Evolutionary conservation across 2,797 vertebrate species (phyloP), one percentile per base, ranked within the genome.

Genomic region (Pitangus sulphuratus): DNA sequence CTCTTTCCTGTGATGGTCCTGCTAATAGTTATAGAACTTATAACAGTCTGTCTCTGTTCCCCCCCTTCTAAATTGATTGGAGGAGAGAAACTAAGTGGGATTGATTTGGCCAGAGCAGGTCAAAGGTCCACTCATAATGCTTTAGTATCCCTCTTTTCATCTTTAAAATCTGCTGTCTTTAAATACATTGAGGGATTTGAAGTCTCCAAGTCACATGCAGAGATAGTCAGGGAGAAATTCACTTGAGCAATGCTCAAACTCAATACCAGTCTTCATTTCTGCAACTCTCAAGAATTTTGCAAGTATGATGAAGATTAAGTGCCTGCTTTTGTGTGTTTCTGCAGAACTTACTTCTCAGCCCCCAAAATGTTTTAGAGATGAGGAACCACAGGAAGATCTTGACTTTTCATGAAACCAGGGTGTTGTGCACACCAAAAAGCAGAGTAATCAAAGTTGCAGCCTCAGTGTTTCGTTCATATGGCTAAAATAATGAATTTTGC

Each of bases 1-100:
- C 72, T 90, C 54, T 79, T 96, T 76, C 66, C 61, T 76, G 51
- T 89, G 79, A 90, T 86, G 62, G 79, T 56, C 37, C 54, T 82
- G 26, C 83, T 95, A 92, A 94, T 84, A 93, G 80, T 84, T 90
- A 79, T 1, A 37, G 44, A 28, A 66, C 11, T 94, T 87, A 51
- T 31, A 87, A 89, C 50, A 84, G 54, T 86, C 83, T 79, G 31
- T n/a, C 69, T 79, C 62, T 78, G 69, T 89, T 51, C 16, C 25
- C 20, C 37, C 21, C 10, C 25, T 81, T 86, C 69, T 62, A 65
- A 89, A 81, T 13, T 81, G 69, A 91, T 47, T 18, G 75, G 35
- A 77, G 39, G n/a, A 95, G 64, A 83, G 42, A 87, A 91, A 75
- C 65, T 79, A 84, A 95, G 87, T 44, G 31, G 71, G 42, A 89